These are phyloP conservation scores for Gryllus bimaculatus DNA, from an alignment of 1,140 invertebrate genomes.

Conservation along the genomic window DNA sequence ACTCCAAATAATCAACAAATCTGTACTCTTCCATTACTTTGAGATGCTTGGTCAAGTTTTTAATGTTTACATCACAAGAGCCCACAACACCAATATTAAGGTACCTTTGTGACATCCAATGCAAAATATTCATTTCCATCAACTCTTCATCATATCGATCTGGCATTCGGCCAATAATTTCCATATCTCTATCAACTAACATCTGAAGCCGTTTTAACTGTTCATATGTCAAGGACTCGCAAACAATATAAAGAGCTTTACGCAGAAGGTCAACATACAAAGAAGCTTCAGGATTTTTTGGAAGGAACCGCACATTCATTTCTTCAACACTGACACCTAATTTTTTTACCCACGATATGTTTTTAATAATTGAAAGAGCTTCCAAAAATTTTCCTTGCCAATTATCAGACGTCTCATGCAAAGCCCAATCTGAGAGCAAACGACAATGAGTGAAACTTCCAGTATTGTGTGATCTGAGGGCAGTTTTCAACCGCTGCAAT, in stretches of 20 bases:
- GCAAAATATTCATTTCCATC: slow-evolving; percentile 13
- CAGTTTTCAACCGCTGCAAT: neutral
- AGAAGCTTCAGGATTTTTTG: neutral
- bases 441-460: neutral
- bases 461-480: neutral
- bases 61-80: neutral
- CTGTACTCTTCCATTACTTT: slow-evolving; percentile 11
- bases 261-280: slow-evolving; percentile 13
- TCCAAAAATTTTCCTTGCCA: slow-evolving; percentile 17
- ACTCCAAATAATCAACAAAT: slow-evolving; percentile 12
- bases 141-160: slow-evolving; percentile 2
- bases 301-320: neutral
- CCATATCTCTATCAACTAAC: slow-evolving; percentile 7
- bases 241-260: slow-evolving; percentile 15
- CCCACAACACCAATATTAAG: neutral
- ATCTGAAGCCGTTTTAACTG: neutral
- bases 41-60: neutral
- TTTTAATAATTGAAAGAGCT: slow-evolving; percentile 18
- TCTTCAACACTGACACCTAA: neutral
- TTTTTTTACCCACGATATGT: neutral
- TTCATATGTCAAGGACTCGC: slow-evolving; percentile 4
- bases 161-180: neutral
- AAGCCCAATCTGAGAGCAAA: slow-evolving; percentile 6
- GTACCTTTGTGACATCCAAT: slow-evolving; percentile 12
- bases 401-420: neutral